Evolutionary conservation across 2,113 vertebrate species (phyloP).

Genomic region (Desmodus rotundus): DNA sequence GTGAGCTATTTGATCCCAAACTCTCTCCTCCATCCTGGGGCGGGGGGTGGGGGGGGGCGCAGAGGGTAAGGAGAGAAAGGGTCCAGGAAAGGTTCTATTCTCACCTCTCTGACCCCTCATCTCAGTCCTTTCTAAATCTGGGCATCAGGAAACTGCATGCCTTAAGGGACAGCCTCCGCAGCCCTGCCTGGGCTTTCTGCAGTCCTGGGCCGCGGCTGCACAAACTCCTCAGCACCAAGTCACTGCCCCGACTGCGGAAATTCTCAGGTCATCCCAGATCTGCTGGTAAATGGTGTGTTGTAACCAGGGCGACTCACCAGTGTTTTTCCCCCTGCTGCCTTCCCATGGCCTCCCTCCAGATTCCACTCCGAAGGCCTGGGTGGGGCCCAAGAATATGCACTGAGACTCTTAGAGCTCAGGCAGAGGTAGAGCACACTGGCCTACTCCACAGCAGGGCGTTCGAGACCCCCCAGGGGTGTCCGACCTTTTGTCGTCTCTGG

Average conservation of each 20-base stretch:
- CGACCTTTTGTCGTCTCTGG: no score
- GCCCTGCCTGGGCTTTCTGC: not conserved
- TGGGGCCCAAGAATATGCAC: not conserved
- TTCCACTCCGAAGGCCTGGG: not conserved
- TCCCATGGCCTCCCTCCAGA: not conserved
- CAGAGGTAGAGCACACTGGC: not conserved
- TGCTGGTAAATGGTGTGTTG: not conserved
- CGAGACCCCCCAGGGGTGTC: not conserved
- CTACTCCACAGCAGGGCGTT: accelerated
- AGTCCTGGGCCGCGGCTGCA: no score
- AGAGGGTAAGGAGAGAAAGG: not conserved
- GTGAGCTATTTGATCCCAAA: not conserved
- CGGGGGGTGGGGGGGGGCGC: no score
- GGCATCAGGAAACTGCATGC: not conserved
- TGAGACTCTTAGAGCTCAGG: accelerated
- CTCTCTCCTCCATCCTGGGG: not conserved
- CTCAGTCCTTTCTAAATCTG: not conserved
- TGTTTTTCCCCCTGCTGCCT: not conserved
- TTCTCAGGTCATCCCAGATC: not conserved
- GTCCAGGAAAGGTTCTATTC: not conserved
- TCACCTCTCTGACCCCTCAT: not conserved
- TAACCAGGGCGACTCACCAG: not conserved
- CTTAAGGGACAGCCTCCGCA: not conserved
- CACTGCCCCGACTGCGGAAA: not conserved
- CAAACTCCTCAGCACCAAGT: not conserved